These are phyloP conservation scores for Cosmia pyralina DNA, from an alignment of 2,888 invertebrate genomes.

Conservation along the genomic window DNA sequence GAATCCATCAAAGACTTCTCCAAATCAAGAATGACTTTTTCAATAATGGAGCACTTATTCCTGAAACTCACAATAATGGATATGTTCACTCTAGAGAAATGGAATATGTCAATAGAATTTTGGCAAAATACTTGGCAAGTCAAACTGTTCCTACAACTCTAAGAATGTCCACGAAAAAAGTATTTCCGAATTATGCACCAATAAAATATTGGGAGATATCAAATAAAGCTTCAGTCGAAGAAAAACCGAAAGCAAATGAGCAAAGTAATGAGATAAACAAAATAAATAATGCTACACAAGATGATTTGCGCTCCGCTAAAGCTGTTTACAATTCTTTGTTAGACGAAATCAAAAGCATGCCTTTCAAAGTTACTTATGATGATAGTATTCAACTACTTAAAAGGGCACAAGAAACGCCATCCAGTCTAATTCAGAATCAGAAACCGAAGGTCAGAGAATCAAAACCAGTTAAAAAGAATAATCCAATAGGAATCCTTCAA, in stretches of 20 bases:
- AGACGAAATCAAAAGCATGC: slow-evolving; percentile 11
- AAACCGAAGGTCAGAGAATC: not conserved
- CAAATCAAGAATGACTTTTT: slow-evolving; percentile 25
- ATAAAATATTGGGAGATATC: slow-evolving; percentile 58
- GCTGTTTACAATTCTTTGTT: slow-evolving; percentile 9
- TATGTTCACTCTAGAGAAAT: slow-evolving; percentile 60
- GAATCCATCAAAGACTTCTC: slow-evolving; percentile 28
- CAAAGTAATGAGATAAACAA: slow-evolving; percentile 8
- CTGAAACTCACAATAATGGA: slow-evolving; percentile 20
- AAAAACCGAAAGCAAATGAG: not conserved
- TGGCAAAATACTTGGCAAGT: slow-evolving; percentile 66
- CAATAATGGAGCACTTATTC: slow-evolving; percentile 20
- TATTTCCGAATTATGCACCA: slow-evolving; percentile 45
- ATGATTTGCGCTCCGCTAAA: not conserved
- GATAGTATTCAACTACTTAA: slow-evolving; percentile 3
- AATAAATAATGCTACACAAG: slow-evolving; percentile 11
- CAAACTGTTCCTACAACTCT: slow-evolving; percentile 53
- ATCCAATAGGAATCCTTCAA: slow-evolving; percentile 21
- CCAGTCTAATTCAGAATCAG: not conserved
- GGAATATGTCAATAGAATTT: slow-evolving; percentile 66
- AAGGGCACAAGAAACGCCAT: slow-evolving; percentile 15
- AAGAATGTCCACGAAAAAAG: slow-evolving; percentile 35
- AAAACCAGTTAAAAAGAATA: not conserved
- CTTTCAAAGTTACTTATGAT: slow-evolving; percentile 2
- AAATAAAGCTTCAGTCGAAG: slow-evolving; percentile 16